Percentiles rank a stretch among this genome's conserved stretches.
phyloP scores from a whole-genome alignment of 53 echinoderm and acorn worm genomes.

The Paelopatides confundens region DNA sequence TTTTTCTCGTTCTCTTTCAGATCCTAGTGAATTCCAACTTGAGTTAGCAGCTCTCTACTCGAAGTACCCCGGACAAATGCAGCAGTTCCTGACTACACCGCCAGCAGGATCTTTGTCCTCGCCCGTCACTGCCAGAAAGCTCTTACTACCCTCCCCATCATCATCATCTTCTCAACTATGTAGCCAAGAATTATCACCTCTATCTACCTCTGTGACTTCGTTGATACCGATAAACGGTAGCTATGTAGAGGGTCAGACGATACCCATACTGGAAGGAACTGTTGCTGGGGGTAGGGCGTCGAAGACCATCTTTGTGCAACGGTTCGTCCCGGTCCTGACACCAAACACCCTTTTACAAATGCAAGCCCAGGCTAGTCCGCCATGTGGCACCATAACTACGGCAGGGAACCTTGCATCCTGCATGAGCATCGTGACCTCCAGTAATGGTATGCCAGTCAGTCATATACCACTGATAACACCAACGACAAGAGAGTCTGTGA shows the following conservation, averaged over 20 bases:
- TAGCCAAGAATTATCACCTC: neutral
- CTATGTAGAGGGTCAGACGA: neutral
- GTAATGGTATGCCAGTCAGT: neutral
- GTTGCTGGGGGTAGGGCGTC: neutral
- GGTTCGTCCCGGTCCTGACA: conserved; percentile 60
- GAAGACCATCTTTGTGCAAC: conserved; percentile 10
- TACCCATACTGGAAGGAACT: neutral
- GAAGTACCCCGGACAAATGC: conserved; percentile 88
- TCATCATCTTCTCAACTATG: conserved; percentile 44
- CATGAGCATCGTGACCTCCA: neutral
- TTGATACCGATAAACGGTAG: neutral
- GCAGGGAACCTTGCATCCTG: neutral
- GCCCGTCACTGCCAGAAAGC: conserved; percentile 14
- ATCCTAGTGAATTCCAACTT: conserved; percentile 69
- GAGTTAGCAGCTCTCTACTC: conserved; percentile 83
- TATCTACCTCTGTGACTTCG: neutral
- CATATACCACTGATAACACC: neutral
- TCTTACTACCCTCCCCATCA: conserved; percentile 55
- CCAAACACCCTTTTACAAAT: conserved; percentile 63
- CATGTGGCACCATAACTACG: conserved; percentile 9
- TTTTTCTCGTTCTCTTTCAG: neutral
- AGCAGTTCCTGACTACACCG: conserved; percentile 62
- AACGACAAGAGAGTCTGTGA: neutral
- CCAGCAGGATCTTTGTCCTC: neutral
- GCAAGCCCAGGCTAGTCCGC: conserved; percentile 44